These are phyloP conservation scores for Sitta carolinensis DNA, from an alignment of 2,797 vertebrate species.

Conservation along the genomic window DNA sequence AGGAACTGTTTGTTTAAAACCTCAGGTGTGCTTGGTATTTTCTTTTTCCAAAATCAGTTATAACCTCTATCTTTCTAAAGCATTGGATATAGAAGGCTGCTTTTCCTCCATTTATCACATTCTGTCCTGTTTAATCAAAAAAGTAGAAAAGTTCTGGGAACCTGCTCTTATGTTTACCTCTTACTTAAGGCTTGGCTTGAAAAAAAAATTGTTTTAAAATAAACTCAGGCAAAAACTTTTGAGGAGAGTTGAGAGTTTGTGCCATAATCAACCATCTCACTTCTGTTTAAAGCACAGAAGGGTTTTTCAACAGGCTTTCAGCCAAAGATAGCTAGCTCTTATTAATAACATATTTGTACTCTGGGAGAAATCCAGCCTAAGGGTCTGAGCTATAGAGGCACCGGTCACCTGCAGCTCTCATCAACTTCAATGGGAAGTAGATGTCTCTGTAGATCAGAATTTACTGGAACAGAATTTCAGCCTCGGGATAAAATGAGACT, in stretches of 20 bases:
- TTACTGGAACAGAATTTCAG: conserved; percentile 47
- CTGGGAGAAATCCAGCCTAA: conserved; percentile 38
- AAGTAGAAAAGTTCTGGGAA: not conserved
- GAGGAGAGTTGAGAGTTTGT: not conserved
- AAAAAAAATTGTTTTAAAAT: not conserved
- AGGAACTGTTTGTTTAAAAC: conserved; percentile 49
- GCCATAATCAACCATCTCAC: not conserved
- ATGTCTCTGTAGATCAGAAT: conserved; percentile 57
- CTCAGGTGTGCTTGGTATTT: conserved; percentile 27
- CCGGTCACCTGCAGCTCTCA: conserved; percentile 42
- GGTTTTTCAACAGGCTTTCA: conserved; percentile 16
- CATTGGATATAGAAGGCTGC: no score
- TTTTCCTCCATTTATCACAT: not conserved
- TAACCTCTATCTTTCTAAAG: not conserved
- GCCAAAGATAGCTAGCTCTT: not conserved
- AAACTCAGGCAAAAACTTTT: not conserved
- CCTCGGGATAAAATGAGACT: conserved; percentile 41
- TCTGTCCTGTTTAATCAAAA: not conserved
- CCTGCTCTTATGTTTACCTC: not conserved
- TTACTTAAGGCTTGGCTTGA: not conserved
- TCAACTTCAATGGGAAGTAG: conserved; percentile 45
- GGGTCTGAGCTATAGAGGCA: conserved; percentile 32
- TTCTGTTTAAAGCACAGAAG: not conserved
- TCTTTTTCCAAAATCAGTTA: conserved; percentile 26
- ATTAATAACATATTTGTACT: conserved; percentile 25